These are phyloP conservation scores for Phoebastria nigripes DNA, from an alignment of 2,797 vertebrate genomes.

Conservation along the genomic window DNA sequence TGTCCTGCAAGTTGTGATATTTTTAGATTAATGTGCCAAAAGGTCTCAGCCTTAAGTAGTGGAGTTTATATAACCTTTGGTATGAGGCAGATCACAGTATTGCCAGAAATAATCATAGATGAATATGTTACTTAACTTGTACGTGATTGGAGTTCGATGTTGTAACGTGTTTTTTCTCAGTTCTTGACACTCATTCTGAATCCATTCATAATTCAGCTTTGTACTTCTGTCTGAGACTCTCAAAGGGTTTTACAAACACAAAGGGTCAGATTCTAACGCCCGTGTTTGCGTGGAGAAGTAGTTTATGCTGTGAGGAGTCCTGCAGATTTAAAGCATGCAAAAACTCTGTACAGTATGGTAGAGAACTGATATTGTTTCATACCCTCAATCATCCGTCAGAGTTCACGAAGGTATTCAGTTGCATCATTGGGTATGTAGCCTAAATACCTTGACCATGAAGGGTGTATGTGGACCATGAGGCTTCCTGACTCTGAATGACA, in stretches of 20 bases:
- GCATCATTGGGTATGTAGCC: constrained; percentile 45
- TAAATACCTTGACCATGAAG: constrained; percentile 61
- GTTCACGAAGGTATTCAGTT: constrained; percentile 38
- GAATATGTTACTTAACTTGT: not conserved
- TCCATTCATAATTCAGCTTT: not conserved
- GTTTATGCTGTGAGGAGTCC: not conserved
- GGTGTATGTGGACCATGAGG: constrained; percentile 16
- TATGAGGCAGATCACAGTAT: not conserved
- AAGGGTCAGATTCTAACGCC: not conserved
- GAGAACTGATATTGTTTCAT: constrained; percentile 35
- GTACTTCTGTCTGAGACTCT: not conserved
- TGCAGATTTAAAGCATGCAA: constrained; percentile 21
- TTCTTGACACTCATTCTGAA: not conserved
- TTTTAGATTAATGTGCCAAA: constrained; percentile 43
- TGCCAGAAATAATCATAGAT: not conserved
- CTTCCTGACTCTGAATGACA: constrained; percentile 27
- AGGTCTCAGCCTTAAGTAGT: constrained; percentile 21
- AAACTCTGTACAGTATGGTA: not conserved
- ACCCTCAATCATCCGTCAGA: constrained; percentile 25
- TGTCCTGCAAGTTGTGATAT: not conserved
- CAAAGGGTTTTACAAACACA: not conserved
- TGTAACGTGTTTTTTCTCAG: not conserved
- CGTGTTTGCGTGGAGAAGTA: not conserved
- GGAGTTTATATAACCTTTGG: constrained; percentile 35
- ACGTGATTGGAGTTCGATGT: not conserved